Conservation (phyloP, 2,797 vertebrate species). For the Sarcophilus harrisii region DNA sequence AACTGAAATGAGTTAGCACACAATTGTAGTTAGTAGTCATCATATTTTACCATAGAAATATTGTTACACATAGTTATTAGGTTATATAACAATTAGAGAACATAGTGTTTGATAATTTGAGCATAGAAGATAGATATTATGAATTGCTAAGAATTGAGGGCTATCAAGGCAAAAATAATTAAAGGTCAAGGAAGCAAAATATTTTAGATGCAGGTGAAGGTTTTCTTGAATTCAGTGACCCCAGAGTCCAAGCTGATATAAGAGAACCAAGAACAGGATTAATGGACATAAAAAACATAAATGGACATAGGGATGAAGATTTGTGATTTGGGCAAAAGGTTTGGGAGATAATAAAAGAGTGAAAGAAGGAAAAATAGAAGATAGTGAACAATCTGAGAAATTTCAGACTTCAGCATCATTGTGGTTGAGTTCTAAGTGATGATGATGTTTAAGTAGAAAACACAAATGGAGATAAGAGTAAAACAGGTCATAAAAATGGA, state of each 20-base stretch:
- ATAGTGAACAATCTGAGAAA: neutral
- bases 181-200: neutral
- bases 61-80: neutral
- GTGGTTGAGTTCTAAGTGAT: neutral
- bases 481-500: neutral
- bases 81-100: neutral
- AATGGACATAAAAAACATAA: neutral
- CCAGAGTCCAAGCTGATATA: neutral
- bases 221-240: neutral
- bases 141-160: neutral
- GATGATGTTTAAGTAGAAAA: neutral
- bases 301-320: neutral
- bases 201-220: neutral
- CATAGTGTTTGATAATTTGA: neutral
- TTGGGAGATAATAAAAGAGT: neutral
- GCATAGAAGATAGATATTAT: neutral
- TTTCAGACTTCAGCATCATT: neutral
- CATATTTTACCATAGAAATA: neutral
- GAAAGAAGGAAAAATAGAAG: neutral
- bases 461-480: neutral
- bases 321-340: neutral
- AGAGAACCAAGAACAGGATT: neutral
- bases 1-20: neutral
- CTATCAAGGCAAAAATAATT: neutral
- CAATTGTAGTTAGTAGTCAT: neutral